Percentiles rank a stretch among this genome's conserved stretches.
Evolutionary conservation across 1,140 invertebrate species (phyloP).

Genomic region (Phymorhynchus buccinoides): DNA sequence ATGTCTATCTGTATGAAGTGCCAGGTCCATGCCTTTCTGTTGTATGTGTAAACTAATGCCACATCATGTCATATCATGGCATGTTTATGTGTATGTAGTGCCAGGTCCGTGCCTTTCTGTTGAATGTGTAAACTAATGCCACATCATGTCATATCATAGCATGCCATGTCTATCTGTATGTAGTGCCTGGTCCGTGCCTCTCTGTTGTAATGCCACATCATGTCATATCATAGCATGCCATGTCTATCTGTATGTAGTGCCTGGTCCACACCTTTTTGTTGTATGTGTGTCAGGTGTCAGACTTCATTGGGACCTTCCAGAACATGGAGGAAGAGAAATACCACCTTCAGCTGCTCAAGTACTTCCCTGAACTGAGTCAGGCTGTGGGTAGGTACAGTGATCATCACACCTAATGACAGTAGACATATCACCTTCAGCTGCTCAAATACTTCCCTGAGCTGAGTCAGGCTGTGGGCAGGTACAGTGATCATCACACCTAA

Average conservation of each 20-base stretch:
- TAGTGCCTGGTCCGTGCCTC: neutral
- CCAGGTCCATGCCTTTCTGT: too few species aligned
- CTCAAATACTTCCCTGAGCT: too few species aligned
- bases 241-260: neutral
- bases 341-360: slow-evolving; percentile 69
- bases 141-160: too few species aligned
- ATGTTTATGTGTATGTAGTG: neutral
- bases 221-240: too few species aligned
- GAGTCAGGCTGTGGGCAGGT: neutral
- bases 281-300: slow-evolving; percentile 64
- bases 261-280: neutral
- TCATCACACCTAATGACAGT: too few species aligned
- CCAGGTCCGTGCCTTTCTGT: neutral
- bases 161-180: neutral
- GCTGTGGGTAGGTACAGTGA: slow-evolving; percentile 65
- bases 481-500: too few species aligned
- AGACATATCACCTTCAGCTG: too few species aligned
- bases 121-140: too few species aligned
- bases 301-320: slow-evolving; percentile 72
- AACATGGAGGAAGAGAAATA: slow-evolving; percentile 70
- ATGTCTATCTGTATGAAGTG: too few species aligned
- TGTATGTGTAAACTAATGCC: too few species aligned
- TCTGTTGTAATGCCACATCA: too few species aligned
- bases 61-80: too few species aligned
- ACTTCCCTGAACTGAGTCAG: slow-evolving; percentile 69